Conservation (phyloP, 2,888 invertebrate species). For the Cancer borealis region DNA sequence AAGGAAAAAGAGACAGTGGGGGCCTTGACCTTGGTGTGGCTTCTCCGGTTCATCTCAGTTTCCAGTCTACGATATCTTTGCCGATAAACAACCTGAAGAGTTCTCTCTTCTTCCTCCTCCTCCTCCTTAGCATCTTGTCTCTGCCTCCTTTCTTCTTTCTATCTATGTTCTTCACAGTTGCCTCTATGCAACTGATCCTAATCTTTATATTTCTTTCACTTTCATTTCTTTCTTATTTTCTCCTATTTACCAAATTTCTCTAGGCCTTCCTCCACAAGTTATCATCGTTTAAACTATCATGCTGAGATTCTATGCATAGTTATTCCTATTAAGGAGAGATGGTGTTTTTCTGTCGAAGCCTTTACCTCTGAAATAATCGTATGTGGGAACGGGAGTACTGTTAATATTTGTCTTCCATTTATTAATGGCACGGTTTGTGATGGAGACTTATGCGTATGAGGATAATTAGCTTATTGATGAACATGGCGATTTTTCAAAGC, state of each 20-base stretch:
- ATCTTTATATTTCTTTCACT: not conserved
- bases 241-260: not conserved
- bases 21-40: not conserved
- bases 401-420: not conserved
- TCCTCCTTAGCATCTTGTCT: not conserved
- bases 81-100: conserved; percentile 34
- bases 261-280: not conserved
- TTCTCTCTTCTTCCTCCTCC: conserved; percentile 10
- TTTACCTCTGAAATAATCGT: not conserved
- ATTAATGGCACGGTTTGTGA: not conserved
- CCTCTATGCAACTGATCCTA: not conserved
- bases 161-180: not conserved
- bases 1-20: not conserved
- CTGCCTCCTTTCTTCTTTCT: not conserved
- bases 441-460: not conserved
- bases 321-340: not conserved
- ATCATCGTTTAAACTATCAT: not conserved
- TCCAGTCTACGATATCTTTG: not conserved
- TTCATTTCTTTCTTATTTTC: not conserved
- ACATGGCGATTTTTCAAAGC: not conserved
- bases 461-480: not conserved
- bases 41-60: conserved; percentile 4
- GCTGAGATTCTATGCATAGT: not conserved
- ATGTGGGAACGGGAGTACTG: not conserved
- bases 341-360: not conserved